Evolutionary conservation across 2,113 vertebrate genomes (phyloP), one percentile per base, ranked within the genome.

Genomic region (Phaetusa simplex): DNA sequence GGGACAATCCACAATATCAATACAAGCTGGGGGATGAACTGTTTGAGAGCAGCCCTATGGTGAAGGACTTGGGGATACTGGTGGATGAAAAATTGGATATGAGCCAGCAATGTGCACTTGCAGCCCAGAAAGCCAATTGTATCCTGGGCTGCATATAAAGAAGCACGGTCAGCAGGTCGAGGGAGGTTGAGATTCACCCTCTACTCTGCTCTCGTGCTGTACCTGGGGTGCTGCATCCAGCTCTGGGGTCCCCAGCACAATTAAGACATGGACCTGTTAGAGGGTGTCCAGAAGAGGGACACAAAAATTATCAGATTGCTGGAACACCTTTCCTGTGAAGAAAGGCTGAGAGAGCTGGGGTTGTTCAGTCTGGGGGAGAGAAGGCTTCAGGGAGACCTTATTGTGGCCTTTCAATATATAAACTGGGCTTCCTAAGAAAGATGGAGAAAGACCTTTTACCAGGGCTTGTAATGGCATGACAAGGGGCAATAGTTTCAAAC

Each of bases 221-320:
- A 52, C n/a, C 14, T 71, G n/a, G n/a, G 52, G n/a, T 22, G 56
- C 27, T 38, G 42, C 34, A 49, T 47, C 11, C 17, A 50, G 43
- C 29, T 50, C 53, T 70, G 18, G 43, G 8, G 6, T 34, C 13
- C 19, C 18, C 11, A 40, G 18, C 22, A 18, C 19, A 64, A 43
- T 38, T 8, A 32, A 8, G 15, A 62, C 22, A 38, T 0, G 2
- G 43, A 0, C 1, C 18, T 36, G 4, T 47, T 47, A 27, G 49
- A 30, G 19, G 0, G 20, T 5, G 32, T 66, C 30, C 40, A 36
- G 70, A 82, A 11, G 6, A 40, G 20, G 26, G 6, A 5, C 15
- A 38, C 0, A 0, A 18, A 53, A 26, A 61, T 72, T 6, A 43
- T 59, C 19, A 49, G 11, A 19, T 7, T 13, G 3, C 23, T 66